A percentile compares a stretch with the other conserved stretches of the same genome.
phyloP scores from a whole-genome alignment of 2,888 invertebrate genomes.

The Drosophila histrio region DNA sequence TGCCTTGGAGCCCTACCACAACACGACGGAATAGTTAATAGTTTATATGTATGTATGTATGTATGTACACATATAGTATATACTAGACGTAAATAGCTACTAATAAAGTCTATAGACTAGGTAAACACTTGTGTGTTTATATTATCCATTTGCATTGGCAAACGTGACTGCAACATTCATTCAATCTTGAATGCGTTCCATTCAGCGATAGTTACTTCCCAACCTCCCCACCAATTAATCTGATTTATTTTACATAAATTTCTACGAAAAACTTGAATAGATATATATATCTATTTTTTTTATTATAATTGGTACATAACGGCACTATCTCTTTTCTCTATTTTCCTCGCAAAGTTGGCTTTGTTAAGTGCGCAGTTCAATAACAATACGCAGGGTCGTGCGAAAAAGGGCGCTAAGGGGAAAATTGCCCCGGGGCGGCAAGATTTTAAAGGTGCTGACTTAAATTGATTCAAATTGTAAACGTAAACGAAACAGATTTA shows the following conservation, averaged over 20 bases:
- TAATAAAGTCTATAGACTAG: neutral
- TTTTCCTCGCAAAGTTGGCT: neutral
- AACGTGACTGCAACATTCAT: slow-evolving; percentile 19
- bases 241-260: neutral
- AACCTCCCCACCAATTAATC: neutral
- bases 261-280: neutral
- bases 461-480: no score
- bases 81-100: neutral
- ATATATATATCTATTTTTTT: neutral
- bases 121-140: neutral
- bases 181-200: neutral
- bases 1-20: slow-evolving; percentile 34
- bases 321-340: neutral
- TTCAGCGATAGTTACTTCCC: neutral
- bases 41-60: no score
- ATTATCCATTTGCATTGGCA: slow-evolving; percentile 17
- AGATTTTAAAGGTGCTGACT: no score
- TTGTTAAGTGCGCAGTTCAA: slow-evolving; percentile 8
- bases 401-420: no score
- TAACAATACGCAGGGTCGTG: no score
- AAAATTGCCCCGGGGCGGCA: no score
- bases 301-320: neutral
- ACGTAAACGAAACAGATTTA: no score
- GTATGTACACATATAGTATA: no score
- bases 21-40: slow-evolving; percentile 3